phyloP scores from a whole-genome alignment of 35 echinoderm and acorn worm genomes.

The Lytechinus variegatus region DNA sequence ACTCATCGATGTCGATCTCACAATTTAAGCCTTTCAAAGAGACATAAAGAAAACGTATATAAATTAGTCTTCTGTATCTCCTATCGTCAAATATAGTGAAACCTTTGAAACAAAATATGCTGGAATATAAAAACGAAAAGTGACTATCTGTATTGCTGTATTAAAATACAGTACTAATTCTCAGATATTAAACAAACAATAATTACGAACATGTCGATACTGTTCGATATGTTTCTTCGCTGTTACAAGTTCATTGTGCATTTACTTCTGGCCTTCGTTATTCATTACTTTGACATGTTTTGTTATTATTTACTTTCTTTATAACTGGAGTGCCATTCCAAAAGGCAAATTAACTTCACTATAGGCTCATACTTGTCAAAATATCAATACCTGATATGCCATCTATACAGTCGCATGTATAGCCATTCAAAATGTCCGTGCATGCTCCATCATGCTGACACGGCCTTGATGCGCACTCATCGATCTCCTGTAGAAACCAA shows the following conservation, averaged over 20 bases:
- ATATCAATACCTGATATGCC: constrained; percentile 30
- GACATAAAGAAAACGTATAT: not conserved
- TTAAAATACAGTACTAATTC: too few species aligned
- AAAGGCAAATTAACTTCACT: too few species aligned
- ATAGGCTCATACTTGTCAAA: not conserved
- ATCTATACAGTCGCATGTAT: not conserved
- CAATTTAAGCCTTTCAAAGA: constrained; percentile 56
- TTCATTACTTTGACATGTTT: not conserved
- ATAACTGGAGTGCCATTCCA: not conserved
- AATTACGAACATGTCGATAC: too few species aligned
- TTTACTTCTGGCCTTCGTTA: too few species aligned
- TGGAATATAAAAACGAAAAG: too few species aligned
- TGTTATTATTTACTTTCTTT: not conserved
- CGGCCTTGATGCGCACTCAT: constrained; percentile 13
- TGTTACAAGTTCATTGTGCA: too few species aligned
- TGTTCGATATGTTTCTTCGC: too few species aligned
- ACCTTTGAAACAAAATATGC: too few species aligned
- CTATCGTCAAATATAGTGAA: not conserved
- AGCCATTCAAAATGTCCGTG: constrained; percentile 6
- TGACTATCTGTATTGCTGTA: too few species aligned
- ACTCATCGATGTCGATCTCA: constrained; percentile 68
- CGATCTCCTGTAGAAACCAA: not conserved
- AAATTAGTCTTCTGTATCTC: not conserved
- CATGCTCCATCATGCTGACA: constrained; percentile 33
- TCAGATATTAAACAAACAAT: too few species aligned